phyloP scores from a whole-genome alignment of 2,797 vertebrate species.

The Leucoraja ocellata region DNA sequence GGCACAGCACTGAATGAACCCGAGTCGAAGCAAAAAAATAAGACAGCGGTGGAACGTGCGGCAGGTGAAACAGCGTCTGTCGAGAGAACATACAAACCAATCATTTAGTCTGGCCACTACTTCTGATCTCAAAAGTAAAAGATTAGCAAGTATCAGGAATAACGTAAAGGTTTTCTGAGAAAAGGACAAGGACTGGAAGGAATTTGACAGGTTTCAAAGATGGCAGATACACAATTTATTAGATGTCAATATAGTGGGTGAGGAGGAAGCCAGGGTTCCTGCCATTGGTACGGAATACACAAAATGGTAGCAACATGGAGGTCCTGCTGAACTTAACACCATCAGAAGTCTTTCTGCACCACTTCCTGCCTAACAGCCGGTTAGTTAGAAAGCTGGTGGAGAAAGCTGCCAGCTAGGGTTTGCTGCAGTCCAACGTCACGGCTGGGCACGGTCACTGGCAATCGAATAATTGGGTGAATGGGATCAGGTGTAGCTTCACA shows the following conservation, averaged over 20 bases:
- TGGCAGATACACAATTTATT: not conserved
- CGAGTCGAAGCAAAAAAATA: not conserved
- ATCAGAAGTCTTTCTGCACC: not conserved
- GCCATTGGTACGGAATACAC: not conserved
- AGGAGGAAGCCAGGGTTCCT: not conserved
- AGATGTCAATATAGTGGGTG: not conserved
- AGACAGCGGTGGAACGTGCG: not conserved
- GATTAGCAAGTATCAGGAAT: not conserved
- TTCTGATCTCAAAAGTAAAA: not conserved
- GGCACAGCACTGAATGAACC: not conserved
- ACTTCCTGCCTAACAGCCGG: not conserved
- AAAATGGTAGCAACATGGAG: too few species aligned
- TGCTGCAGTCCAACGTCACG: too few species aligned
- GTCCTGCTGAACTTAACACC: not conserved
- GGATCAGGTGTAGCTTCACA: too few species aligned
- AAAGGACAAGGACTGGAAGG: not conserved
- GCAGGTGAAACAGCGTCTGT: not conserved
- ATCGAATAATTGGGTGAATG: too few species aligned
- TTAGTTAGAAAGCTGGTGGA: too few species aligned
- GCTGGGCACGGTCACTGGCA: too few species aligned
- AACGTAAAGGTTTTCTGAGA: not conserved
- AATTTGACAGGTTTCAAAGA: not conserved
- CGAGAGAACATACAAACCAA: not conserved
- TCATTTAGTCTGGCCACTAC: not conserved
- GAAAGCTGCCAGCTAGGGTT: not conserved